Evolutionary conservation across 2,888 invertebrate species (phyloP), one percentile per base, ranked within the genome.

Genomic region (Tuberolachnus salignus): DNA sequence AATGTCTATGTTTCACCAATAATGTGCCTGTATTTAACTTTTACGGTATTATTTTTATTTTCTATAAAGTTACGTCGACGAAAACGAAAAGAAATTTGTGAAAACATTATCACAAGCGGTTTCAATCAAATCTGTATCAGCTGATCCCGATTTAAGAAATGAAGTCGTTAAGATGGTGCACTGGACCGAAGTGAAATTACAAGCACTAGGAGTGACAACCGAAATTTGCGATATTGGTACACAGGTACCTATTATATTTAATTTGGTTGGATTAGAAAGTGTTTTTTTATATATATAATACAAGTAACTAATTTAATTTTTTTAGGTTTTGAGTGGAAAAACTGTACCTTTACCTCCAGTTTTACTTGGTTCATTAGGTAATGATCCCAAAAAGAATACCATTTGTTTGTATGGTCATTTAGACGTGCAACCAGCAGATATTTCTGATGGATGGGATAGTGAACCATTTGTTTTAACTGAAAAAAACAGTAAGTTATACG

Each of bases 321-420:
- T 71, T 64, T 59, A 83, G 86, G 89, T 86, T 1, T 86, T 95
- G 74, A 91, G 92, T 86, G 94, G 93, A 0, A 87, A 87, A 80
- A 86, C 89, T 84, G 87, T 97, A 64, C 91, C 91, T 67, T 86
- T 97, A 70, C 98, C 98, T 1, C 95, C 96, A 34, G 93, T 94
- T 8, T 85, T 98, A 63, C 87, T 96, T 49, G 97, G 92, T 59
- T 87, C 87, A 49, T 87, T 97, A 69, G 96, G 96, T 82, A 90
- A 89, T 83, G 94, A 97, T 85, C 87, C 90, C 0, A 89, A 89
- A 57, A 98, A 98, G 87, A 96, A 95, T 85, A 99, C 98, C 9
- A 90, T 99, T 61, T 91, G 94, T 80, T 88, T 99, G 80, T 99
- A 99, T 86, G 98, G 98, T 0, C 99, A 99, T 87, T 89, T 99